phyloP scores from a whole-genome alignment of 2,888 invertebrate genomes.

The Plemyria rubiginata region DNA sequence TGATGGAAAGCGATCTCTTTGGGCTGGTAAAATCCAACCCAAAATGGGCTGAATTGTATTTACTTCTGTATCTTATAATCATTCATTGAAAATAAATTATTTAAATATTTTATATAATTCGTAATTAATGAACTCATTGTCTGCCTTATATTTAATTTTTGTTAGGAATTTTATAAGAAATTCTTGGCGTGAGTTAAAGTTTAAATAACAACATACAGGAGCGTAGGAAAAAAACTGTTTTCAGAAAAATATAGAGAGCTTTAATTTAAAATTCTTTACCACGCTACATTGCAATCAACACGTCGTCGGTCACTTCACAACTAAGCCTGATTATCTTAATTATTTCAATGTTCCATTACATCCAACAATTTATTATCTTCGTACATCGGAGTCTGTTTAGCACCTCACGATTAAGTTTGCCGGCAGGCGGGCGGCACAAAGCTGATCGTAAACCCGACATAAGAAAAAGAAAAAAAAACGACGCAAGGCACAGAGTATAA shows the following conservation, averaged over 20 bases:
- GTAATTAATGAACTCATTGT: too few species aligned
- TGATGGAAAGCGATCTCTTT: too few species aligned
- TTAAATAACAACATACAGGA: too few species aligned
- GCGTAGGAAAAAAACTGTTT: too few species aligned
- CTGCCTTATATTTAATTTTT: too few species aligned
- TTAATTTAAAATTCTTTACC: neutral
- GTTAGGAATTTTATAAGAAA: too few species aligned
- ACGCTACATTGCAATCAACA: slow-evolving; percentile 22
- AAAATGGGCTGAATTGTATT: too few species aligned
- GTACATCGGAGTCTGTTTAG: slow-evolving; percentile 69
- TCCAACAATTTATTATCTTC: slow-evolving; percentile 66
- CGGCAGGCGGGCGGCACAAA: slow-evolving; percentile 60
- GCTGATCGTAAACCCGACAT: slow-evolving; percentile 71
- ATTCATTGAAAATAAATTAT: too few species aligned
- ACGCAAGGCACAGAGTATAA: slow-evolving; percentile 54
- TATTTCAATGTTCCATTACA: slow-evolving; percentile 69
- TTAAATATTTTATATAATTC: too few species aligned
- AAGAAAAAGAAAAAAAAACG: slow-evolving; percentile 57
- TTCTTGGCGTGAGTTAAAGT: too few species aligned
- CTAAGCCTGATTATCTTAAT: slow-evolving; percentile 59
- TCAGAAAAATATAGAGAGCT: neutral
- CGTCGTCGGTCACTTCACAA: slow-evolving; percentile 22
- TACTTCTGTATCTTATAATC: too few species aligned
- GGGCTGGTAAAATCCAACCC: too few species aligned
- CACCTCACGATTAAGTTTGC: slow-evolving; percentile 65